Conservation (phyloP, 2,888 invertebrate genomes). For the Volucella zonaria region DNA sequence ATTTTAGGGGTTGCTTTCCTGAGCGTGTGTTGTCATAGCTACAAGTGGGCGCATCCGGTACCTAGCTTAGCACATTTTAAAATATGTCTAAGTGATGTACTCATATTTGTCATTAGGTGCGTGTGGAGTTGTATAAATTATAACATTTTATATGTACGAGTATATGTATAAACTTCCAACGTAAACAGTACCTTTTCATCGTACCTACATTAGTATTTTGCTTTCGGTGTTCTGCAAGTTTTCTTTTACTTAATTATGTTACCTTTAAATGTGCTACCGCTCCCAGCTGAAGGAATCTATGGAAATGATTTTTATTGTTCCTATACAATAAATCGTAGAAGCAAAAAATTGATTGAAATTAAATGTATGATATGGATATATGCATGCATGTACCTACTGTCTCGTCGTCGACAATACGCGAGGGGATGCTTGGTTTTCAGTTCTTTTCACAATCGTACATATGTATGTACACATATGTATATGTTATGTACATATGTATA, state of each 20-base stretch:
- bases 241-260: constrained; percentile 64
- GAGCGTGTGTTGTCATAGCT: constrained; percentile 62
- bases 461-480: too few relatives aligned
- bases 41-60: constrained; percentile 64
- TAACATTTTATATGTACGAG: not conserved
- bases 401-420: constrained; percentile 4
- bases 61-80: constrained; percentile 65
- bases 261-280: constrained; percentile 43
- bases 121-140: constrained; percentile 56
- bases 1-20: constrained; percentile 63
- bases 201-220: constrained; percentile 33
- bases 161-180: constrained; percentile 49
- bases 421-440: constrained; percentile 1
- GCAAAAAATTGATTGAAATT: constrained; percentile 31
- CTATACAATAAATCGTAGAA: not conserved
- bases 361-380: not conserved
- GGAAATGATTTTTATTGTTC: constrained; percentile 4
- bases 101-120: constrained; percentile 15
- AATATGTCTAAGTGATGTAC: constrained; percentile 67
- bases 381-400: too few relatives aligned
- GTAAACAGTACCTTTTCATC: constrained; percentile 29
- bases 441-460: constrained; percentile 23
- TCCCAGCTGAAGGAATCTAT: constrained; percentile 5
- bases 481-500: constrained; percentile 16
- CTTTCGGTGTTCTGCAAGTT: constrained; percentile 62